A percentile compares a stretch with the other conserved stretches of the same genome.
These are phyloP conservation scores for Eupithecia vulgata DNA, from an alignment of 2,888 invertebrate species.

Conservation along the genomic window DNA sequence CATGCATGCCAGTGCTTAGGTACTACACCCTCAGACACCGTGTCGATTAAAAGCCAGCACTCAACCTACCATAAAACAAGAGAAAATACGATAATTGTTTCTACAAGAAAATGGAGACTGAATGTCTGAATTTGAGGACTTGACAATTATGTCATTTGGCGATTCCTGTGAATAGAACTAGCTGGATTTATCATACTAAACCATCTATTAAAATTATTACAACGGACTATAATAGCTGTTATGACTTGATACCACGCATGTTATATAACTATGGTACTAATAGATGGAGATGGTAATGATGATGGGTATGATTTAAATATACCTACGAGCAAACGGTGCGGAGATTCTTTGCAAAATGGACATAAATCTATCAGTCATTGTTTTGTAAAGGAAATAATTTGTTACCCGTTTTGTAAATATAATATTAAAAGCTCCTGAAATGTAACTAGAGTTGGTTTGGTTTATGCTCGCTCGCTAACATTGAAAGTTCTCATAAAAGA, in stretches of 20 bases:
- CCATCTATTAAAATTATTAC: neutral
- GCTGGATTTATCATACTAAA: neutral
- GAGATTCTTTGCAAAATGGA: neutral
- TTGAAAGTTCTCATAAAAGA: no score
- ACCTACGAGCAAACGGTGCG: neutral
- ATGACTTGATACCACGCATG: neutral
- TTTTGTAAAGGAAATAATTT: neutral
- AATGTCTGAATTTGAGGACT: no score
- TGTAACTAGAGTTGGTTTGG: no score
- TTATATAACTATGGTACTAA: neutral
- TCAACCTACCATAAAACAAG: neutral
- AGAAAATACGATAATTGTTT: neutral
- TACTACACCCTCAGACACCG: no score
- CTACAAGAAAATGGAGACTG: no score
- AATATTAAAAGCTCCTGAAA: no score
- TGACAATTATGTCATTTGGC: neutral
- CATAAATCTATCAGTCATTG: neutral
- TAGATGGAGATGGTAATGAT: neutral
- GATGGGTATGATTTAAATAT: neutral
- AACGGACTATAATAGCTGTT: neutral
- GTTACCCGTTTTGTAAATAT: no score
- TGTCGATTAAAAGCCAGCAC: neutral
- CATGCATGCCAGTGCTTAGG: neutral
- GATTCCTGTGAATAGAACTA: constrained; percentile 6
- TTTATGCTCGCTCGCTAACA: no score